Conservation (phyloP, 2,797 vertebrate species). For the Darevskia nairensis region DNA sequence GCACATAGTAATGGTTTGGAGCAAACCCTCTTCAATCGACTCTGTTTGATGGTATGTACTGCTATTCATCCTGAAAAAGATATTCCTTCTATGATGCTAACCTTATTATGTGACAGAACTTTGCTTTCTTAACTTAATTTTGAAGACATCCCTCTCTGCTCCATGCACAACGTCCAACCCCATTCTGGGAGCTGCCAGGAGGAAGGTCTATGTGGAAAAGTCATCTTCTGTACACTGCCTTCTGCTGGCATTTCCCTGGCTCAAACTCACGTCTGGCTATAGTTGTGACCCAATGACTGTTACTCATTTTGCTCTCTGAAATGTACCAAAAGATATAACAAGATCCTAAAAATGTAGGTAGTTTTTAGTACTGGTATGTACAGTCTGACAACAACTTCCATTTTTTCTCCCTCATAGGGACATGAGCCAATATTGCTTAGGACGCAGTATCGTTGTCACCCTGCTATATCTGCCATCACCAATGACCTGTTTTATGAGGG, state of each 20-base stretch:
- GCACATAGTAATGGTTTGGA: constrained; percentile 79
- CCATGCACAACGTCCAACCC: no score
- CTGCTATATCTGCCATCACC: constrained; percentile 78
- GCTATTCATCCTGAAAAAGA: not conserved
- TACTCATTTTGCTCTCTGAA: not conserved
- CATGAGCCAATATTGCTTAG: constrained; percentile 74
- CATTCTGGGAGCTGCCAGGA: no score
- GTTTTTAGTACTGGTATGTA: not conserved
- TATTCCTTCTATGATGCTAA: not conserved
- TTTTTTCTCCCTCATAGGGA: constrained; percentile 59
- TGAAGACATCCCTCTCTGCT: no score
- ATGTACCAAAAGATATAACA: not conserved
- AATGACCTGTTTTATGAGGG: constrained; percentile 81
- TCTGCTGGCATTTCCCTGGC: no score
- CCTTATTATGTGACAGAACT: not conserved
- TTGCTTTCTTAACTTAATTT: not conserved
- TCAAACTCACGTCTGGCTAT: not conserved
- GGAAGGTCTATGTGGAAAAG: no score
- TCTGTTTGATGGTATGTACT: constrained; percentile 80
- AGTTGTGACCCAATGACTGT: not conserved
- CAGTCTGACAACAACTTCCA: not conserved
- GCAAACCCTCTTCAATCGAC: constrained; percentile 83
- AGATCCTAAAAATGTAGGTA: not conserved
- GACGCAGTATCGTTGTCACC: constrained; percentile 85
- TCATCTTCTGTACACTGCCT: no score